Base-by-base conservation (phyloP, 2,888 invertebrate species). In the Petrolisthes manimaculis region DNA sequence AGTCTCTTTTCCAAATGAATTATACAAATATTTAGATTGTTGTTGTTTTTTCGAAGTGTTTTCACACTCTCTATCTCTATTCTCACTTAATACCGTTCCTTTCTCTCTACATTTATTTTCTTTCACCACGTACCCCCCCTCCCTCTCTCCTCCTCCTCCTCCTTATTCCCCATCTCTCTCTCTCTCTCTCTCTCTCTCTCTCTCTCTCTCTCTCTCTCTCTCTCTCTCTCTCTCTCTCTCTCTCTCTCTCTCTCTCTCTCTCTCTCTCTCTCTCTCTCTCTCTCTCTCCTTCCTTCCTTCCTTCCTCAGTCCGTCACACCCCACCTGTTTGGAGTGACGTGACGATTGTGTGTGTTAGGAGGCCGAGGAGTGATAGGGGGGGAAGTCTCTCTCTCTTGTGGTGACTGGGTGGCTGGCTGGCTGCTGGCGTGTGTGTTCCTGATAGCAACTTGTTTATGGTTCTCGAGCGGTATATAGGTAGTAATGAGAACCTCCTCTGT, bases 181-280 rank as follows among this genome's bases (percentile, higher is more conserved):
- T 24, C 18, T 54, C 18, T 54, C 54, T 24, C 18, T 54, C 18
- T 18, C 24, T 54, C 54, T 24, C 54, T 18, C 54, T 14, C 53
- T 78, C 78, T 51, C 78, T 78, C 53, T 78, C 78, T 78, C 53
- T 51, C 78, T 78, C 78, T 78, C 78, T 78, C 78, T 78, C 78
- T 78, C 53, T 78, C 78, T 78, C 78, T 51, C 53, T 51, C 53
- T 51, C 37, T 78, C 78, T 78, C 78, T 51, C 51, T 37, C 53
- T 78, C 78, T 78, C 53, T 51, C 78, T 78, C 78, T 78, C 78
- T 51, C n/a, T 78, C 78, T 53, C 51, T 78, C 78, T 78, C 54
- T 8, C 78, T 78, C 51, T 5, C 78, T n/a, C 71, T 71, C n/a
- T n/a, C 71, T n/a, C n/a, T n/a, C 71, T 71, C 71, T 3, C 71